These are phyloP conservation scores for Orthosia gracilis DNA, from an alignment of 2,888 invertebrate species.

Conservation along the genomic window DNA sequence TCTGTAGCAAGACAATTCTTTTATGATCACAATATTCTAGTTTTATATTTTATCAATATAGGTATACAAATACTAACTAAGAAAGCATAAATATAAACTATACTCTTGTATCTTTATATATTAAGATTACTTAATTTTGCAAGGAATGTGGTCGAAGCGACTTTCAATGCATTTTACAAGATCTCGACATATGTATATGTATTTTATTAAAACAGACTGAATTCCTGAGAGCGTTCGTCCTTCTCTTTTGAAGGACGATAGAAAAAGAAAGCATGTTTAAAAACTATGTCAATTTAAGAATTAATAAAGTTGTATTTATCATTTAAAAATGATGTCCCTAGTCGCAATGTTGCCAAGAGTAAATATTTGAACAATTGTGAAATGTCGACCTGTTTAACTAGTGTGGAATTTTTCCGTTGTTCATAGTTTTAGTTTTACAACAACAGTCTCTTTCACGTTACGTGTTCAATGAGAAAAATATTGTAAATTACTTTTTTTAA, in stretches of 20 bases:
- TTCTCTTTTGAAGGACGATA: conserved; percentile 10
- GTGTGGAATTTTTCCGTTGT: conserved; percentile 40
- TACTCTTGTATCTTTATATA: conserved; percentile 49
- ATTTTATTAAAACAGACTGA: conserved; percentile 23
- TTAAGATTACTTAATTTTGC: conserved; percentile 74
- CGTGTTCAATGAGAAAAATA: too few relatives aligned
- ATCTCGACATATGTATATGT: conserved; percentile 20
- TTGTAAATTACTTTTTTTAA: background rate
- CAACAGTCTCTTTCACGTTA: background rate
- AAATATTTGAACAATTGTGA: conserved; percentile 64
- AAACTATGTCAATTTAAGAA: conserved; percentile 29
- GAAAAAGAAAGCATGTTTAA: conserved; percentile 30
- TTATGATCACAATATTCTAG: background rate
- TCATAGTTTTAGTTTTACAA: conserved; percentile 27
- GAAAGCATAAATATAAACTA: background rate
- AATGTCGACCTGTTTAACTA: conserved; percentile 29
- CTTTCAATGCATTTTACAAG: conserved; percentile 72
- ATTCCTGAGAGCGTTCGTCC: conserved; percentile 23
- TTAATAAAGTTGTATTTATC: conserved; percentile 7
- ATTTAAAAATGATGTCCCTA: conserved; percentile 5
- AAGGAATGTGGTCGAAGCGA: conserved; percentile 76
- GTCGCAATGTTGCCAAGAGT: conserved; percentile 21
- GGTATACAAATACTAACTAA: too few relatives aligned
- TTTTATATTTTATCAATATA: background rate
- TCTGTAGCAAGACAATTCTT: too few relatives aligned